Base-by-base conservation (phyloP, 2,888 invertebrate genomes). In the Drosophila kokeensis region DNA sequence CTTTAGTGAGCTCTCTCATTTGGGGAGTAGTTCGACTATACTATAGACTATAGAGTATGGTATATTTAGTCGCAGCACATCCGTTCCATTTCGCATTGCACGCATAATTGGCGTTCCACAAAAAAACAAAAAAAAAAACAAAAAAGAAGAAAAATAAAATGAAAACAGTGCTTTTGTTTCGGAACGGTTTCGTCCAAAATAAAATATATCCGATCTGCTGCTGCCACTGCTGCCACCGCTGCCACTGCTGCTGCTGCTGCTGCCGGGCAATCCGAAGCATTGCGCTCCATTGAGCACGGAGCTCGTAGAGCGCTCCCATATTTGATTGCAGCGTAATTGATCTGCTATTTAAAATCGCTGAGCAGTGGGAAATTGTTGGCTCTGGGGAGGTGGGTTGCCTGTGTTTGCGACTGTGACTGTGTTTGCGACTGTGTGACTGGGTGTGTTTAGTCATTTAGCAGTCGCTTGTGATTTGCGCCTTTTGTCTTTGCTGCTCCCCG, bases 61-160 rank as follows among this genome's bases (percentile, higher is more conserved):
- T 87, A 80, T 86, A 81, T 86, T 82, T 83, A 86, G 87, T 76
- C 71, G 84, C 71, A 66, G 69, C 69, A 79, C 83, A 83, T 76
- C 81, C 82, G 82, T 85, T 88, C 87, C 89, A 89, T 82, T 88
- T 88, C 82, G 88, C 82, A 82, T 89, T 86, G 86, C 88, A 87
- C 89, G 87, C 87, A 87, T 87, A 83, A 87, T 89, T 87, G 87
- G 82, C 87, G 87, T 81, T 88, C 82, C 76, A 74, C 76, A 72
- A 74, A 79, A 78, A 48, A 24, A 30, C 68, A 72, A 71, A 73
- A 81, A 48, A 21, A 52, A 21, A 29, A 45, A 38, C 34, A n/a
- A 13, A 48, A 73, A 58, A 40, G 18, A 55, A 60, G 58, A 13
- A 27, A 55, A 18, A 15, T 38, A 52, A 61, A 29, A 29, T 21